Base-by-base conservation (phyloP, 2,113 vertebrate genomes). In the Bambusicola thoracicus region DNA sequence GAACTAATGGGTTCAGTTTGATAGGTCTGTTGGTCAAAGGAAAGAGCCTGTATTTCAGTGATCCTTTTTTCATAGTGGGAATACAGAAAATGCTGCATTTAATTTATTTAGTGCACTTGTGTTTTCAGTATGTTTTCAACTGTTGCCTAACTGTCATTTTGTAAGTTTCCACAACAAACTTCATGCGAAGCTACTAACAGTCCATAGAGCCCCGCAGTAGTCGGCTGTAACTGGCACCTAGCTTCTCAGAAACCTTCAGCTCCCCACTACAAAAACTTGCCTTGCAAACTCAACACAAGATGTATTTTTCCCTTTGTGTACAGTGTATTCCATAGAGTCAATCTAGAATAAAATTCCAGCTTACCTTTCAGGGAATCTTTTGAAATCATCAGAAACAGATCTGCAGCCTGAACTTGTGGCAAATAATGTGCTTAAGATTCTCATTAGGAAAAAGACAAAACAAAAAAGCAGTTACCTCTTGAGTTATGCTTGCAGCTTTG, bases 351-450 rank as follows among this genome's bases (percentile, higher is more conserved):
- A 74, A 61, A 69, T 66, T 20, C 21, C 27, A 76, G 11, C 1
- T 68, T 32, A 12, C 3, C 6, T 56, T 77, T 20, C 21, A 74
- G 1, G 0, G 56, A 74, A 59, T 87, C 11, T 7, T 18, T 61
- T 69, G 22, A 62, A 18, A 38, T 38, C 1, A 1, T 32, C 61
- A 34, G 46, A 86, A 69, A 59, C 3, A 78, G 46, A 81, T 38
- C 17, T 32, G 41, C 7, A 44, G 24, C 15, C 41, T 70, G 36
- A 59, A 2, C 0, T 13, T 18, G 3, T 16, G 17, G 3, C 46
- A 76, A 85, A 82, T 32, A 0, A 72, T 13, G n/a, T 34, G 5
- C 2, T 2, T 74, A 41, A 77, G 29, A 67, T 27, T 79, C 25
- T 16, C 12, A 13, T 32, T 27, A 59, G 24, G 34, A 53, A 53